Percentiles rank a stretch among this genome's conserved stretches.
phyloP scores from a whole-genome alignment of 37 sponge, comb jelly and placozoan species.

The Tethya wilhelma region DNA sequence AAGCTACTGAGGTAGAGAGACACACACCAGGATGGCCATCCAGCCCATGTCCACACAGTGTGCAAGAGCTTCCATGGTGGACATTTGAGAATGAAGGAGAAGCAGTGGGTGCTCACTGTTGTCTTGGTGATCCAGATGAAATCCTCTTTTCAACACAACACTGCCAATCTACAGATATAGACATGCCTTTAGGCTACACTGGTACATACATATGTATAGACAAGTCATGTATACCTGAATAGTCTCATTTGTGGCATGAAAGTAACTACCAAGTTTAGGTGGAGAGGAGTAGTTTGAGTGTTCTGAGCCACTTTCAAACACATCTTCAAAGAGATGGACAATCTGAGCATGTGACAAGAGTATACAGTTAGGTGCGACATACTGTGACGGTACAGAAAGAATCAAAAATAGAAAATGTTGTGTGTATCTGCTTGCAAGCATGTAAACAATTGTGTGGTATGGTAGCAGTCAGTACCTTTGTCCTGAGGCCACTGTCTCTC shows the following conservation, averaged over 20 bases:
- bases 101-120: background rate
- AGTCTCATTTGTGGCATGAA: slow-evolving; percentile 9
- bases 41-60: slow-evolving; percentile 84
- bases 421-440: too few relatives aligned
- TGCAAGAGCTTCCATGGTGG: slow-evolving; percentile 71
- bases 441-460: too few relatives aligned
- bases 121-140: background rate
- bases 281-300: background rate
- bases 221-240: too few relatives aligned
- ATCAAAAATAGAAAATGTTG: too few relatives aligned
- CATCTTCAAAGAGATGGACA: background rate
- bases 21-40: slow-evolving; percentile 91
- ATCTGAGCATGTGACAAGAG: too few relatives aligned
- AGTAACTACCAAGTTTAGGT: slow-evolving; percentile 24
- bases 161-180: slow-evolving; percentile 71
- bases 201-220: too few relatives aligned
- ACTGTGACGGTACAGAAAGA: too few relatives aligned
- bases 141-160: slow-evolving; percentile 9
- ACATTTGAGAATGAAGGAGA: slow-evolving; percentile 62
- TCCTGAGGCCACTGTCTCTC: slow-evolving; percentile 22
- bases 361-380: too few relatives aligned
- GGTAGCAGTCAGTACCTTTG: slow-evolving; percentile 41
- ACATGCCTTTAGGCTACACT: too few relatives aligned
- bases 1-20: background rate
- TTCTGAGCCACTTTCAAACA: background rate